A percentile compares a stretch with the other conserved stretches of the same genome.
phyloP scores from a whole-genome alignment of 2,888 invertebrate species.

The Polylopha cassiicola region DNA sequence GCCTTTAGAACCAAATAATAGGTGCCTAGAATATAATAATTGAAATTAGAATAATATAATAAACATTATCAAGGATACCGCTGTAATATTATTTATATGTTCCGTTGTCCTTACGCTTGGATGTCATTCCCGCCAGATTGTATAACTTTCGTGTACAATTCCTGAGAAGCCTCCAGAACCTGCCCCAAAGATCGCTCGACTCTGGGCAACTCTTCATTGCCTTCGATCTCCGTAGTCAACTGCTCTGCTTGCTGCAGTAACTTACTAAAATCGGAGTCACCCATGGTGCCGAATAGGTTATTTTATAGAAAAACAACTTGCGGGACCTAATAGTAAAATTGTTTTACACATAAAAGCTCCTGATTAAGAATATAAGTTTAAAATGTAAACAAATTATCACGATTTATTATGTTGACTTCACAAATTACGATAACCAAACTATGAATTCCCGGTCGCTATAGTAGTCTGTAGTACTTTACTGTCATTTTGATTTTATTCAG shows the following conservation, averaged over 20 bases:
- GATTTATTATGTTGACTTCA: no score
- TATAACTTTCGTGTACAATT: constrained; percentile 90
- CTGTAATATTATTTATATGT: background rate
- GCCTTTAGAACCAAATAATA: constrained; percentile 93
- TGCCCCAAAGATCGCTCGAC: constrained; percentile 94
- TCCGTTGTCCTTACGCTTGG: constrained; percentile 85
- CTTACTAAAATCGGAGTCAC: constrained; percentile 85
- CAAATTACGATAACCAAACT: no score
- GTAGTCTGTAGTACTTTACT: no score
- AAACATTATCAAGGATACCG: background rate
- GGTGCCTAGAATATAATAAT: constrained; percentile 79
- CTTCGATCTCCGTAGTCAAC: constrained; percentile 91
- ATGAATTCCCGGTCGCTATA: no score
- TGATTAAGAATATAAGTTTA: no score
- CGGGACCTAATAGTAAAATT: no score
- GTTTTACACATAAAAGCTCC: no score
- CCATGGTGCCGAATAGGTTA: constrained; percentile 60
- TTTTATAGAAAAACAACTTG: constrained; percentile 17
- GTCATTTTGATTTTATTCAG: no score
- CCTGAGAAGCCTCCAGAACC: constrained; percentile 93
- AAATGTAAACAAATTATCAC: no score
- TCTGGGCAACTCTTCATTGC: constrained; percentile 87
- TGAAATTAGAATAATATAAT: background rate
- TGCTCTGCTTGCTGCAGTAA: constrained; percentile 95
- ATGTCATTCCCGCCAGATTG: constrained; percentile 92